Conservation (phyloP, 2,113 vertebrate species). For the Antechinus flavipes region DNA sequence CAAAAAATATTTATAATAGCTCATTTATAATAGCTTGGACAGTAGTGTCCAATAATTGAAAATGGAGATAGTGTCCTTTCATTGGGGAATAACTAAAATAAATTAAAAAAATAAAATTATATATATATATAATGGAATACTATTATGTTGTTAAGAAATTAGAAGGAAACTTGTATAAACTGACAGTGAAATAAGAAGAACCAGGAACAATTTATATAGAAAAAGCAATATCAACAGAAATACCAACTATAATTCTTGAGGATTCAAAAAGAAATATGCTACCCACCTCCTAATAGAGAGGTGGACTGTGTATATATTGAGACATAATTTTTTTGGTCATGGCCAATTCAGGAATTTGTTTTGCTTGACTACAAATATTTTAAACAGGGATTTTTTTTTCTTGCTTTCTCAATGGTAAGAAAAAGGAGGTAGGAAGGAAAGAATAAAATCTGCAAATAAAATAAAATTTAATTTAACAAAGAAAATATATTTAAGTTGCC, state of each 20-base stretch:
- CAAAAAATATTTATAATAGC: neutral
- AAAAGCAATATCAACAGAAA: neutral
- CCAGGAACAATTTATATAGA: neutral
- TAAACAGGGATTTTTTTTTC: neutral
- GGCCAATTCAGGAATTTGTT: neutral
- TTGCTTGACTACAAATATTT: neutral
- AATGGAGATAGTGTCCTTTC: neutral
- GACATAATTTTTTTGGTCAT: neutral
- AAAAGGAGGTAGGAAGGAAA: neutral
- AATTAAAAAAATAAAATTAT: too few species aligned
- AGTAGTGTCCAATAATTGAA: neutral
- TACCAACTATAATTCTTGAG: neutral
- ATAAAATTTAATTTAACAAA: neutral
- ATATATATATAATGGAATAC: neutral
- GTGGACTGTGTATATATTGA: neutral
- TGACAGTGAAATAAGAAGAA: neutral
- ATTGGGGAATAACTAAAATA: neutral
- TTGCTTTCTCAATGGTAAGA: neutral
- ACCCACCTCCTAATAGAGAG: neutral
- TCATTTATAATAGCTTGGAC: neutral
- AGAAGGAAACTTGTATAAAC: neutral
- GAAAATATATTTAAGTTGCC: neutral
- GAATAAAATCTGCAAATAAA: neutral
- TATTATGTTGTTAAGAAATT: neutral
- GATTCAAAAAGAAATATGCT: neutral